Evolutionary conservation across 2,113 vertebrate genomes (phyloP).

Genomic region (Ceyx cyanopectus): DNA sequence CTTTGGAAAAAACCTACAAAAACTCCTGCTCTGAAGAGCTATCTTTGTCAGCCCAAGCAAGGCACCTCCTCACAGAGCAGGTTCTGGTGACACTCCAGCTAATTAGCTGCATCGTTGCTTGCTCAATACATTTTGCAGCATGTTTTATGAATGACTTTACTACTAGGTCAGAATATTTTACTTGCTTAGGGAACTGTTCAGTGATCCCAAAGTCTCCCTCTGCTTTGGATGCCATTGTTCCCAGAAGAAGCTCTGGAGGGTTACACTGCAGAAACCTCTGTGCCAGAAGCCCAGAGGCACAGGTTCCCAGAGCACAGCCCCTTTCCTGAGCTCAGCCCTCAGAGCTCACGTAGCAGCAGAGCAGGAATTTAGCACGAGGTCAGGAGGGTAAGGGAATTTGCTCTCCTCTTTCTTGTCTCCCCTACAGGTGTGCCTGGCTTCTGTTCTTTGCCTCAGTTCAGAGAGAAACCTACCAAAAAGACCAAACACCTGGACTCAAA

Average conservation of each 20-base stretch:
- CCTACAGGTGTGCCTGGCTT: neutral
- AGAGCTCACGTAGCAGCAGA: neutral
- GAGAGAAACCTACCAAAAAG: neutral
- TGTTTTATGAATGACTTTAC: neutral
- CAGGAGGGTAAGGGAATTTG: neutral
- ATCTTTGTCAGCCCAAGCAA: neutral
- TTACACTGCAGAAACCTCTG: neutral
- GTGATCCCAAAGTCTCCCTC: neutral
- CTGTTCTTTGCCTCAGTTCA: neutral
- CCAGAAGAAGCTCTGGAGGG: neutral
- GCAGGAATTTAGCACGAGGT: fast-evolving
- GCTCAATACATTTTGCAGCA: neutral
- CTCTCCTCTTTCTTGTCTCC: neutral
- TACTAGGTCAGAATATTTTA: neutral
- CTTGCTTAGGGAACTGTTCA: neutral
- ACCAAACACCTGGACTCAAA: neutral
- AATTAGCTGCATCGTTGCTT: neutral
- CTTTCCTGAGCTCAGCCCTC: neutral
- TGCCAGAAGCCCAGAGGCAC: neutral
- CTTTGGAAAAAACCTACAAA: fast-evolving
- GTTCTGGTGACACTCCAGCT: neutral
- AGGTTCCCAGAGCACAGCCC: neutral
- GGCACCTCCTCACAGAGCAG: neutral
- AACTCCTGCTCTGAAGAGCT: neutral
- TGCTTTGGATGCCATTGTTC: neutral